Percentiles rank a stretch among this genome's conserved stretches.
Evolutionary conservation across 2,797 vertebrate genomes (phyloP).

Genomic region (Caiman crocodilus): DNA sequence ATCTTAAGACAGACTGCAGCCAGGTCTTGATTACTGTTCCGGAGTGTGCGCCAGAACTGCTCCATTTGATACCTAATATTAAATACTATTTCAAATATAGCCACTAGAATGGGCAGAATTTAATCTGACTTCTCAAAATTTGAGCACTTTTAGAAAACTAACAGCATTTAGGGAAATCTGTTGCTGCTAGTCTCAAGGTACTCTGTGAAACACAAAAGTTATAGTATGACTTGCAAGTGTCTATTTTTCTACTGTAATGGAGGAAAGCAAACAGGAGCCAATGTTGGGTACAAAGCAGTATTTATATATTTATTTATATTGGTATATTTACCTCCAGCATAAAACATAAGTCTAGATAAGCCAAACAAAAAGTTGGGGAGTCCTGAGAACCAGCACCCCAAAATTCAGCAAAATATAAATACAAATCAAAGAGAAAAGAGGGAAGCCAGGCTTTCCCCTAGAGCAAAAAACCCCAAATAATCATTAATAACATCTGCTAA

Average conservation of each 20-base stretch:
- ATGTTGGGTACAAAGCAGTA: conserved; percentile 83
- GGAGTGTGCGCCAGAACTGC: rapidly evolving
- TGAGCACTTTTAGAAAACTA: rapidly evolving
- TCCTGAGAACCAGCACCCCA: conserved; percentile 5
- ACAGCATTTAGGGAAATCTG: rapidly evolving
- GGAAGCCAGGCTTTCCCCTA: conserved; percentile 33
- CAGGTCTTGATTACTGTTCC: background rate
- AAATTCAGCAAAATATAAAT: conserved; percentile 81
- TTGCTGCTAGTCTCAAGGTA: rapidly evolving
- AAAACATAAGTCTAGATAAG: conserved; percentile 71
- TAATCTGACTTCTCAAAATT: too few relatives aligned
- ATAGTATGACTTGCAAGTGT: rapidly evolving
- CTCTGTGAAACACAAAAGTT: background rate
- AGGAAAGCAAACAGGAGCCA: conserved; percentile 54
- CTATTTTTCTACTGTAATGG: background rate
- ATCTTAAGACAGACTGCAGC: background rate
- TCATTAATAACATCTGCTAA: conserved; percentile 66
- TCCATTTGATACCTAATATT: background rate
- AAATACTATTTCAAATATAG: background rate
- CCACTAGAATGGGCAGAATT: background rate
- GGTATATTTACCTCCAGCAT: conserved; percentile 77
- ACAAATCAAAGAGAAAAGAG: conserved; percentile 70
- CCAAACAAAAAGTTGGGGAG: conserved; percentile 51
- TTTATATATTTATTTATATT: conserved; percentile 85
- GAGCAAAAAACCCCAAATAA: conserved; percentile 57